Conservation (phyloP, 2,797 vertebrate genomes). For the Lepus oiostolus region DNA sequence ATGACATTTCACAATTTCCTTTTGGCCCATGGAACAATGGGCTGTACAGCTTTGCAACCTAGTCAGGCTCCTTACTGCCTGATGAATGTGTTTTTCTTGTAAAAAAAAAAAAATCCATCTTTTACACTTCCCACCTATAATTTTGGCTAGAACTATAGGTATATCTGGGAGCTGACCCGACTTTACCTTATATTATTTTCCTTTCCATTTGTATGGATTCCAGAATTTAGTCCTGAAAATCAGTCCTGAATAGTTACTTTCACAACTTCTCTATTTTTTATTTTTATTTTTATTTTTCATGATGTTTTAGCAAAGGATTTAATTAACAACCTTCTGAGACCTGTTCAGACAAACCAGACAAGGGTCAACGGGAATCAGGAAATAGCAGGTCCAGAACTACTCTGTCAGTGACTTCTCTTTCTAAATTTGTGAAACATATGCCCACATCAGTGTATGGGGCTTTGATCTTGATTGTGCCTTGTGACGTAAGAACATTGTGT, state of each 20-base stretch:
- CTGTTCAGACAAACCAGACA: neutral
- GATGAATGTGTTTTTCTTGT: no score
- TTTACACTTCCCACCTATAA: neutral
- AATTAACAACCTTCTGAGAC: neutral
- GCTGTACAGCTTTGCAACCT: neutral
- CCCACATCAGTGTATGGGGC: neutral
- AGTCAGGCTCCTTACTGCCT: neutral
- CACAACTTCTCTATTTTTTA: neutral
- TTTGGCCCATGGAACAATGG: neutral
- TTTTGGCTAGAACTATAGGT: neutral
- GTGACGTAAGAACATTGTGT: neutral
- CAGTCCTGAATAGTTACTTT: neutral
- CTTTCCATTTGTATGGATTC: neutral
- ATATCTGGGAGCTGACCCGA: neutral
- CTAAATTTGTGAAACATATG: neutral
- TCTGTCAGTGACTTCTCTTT: neutral
- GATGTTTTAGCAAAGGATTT: conserved; percentile 56
- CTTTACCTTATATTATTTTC: neutral
- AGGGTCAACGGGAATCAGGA: conserved; percentile 43
- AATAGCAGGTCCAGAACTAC: neutral
- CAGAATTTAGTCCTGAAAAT: neutral
- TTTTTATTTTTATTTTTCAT: neutral
- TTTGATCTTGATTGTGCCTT: conserved; percentile 55
- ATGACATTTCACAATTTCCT: conserved; percentile 3
- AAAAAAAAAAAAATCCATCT: no score